Conservation (phyloP, 2,888 invertebrate genomes). For the Orthosia incerta region DNA sequence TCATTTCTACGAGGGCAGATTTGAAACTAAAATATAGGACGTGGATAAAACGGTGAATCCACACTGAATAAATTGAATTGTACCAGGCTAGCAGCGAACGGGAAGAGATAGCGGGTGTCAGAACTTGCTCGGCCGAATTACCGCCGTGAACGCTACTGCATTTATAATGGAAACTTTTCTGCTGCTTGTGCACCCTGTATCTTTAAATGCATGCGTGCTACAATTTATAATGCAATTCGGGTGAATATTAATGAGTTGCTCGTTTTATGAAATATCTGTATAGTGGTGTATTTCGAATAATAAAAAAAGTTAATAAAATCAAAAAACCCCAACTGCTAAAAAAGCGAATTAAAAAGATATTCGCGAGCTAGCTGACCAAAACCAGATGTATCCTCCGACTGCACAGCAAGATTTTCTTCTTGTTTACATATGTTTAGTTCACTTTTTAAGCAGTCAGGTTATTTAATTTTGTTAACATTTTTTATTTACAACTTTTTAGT, state of each 20-base stretch:
- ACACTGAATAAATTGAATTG: slow-evolving; percentile 66
- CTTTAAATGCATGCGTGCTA: slow-evolving; percentile 14
- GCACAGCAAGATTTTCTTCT: no score
- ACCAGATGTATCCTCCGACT: no score
- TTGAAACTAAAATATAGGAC: slow-evolving; percentile 66
- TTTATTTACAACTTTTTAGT: no score
- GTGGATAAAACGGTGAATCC: slow-evolving; percentile 59
- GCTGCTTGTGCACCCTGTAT: background rate
- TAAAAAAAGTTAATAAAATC: no score
- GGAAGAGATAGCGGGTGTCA: slow-evolving; percentile 56
- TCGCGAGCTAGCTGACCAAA: no score
- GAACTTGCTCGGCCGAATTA: slow-evolving; percentile 60
- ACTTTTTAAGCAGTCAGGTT: no score
- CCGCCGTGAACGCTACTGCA: slow-evolving; percentile 53
- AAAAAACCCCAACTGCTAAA: no score
- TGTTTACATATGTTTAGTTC: no score
- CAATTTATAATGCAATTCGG: slow-evolving; percentile 8
- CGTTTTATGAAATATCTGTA: background rate
- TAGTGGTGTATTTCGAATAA: background rate
- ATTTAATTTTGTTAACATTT: no score
- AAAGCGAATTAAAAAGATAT: no score
- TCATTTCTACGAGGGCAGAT: slow-evolving; percentile 56
- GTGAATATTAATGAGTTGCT: slow-evolving; percentile 16
- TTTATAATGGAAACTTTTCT: slow-evolving; percentile 64
- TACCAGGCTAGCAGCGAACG: slow-evolving; percentile 50